Evolutionary conservation across 2,113 vertebrate genomes (phyloP), one percentile per base, ranked within the genome.

Genomic region (Bothrops jararaca): DNA sequence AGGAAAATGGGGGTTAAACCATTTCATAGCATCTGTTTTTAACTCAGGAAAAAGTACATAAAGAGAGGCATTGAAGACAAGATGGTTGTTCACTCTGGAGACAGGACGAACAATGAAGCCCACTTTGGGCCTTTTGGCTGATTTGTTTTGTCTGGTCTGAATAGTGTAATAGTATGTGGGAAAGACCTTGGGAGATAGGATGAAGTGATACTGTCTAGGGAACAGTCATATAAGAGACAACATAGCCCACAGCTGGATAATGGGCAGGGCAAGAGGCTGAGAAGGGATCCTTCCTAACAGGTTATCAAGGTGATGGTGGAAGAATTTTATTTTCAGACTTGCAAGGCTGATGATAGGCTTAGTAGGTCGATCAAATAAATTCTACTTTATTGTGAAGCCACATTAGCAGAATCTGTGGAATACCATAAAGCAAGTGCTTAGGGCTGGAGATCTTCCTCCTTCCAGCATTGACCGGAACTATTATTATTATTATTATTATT

Each of bases 11-110:
- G 3, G 4, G 23, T 42, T 34, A 24, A 0, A 52, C 57, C 90
- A 85, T 60, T 58, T 57, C 2, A 18, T 3, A 57, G 3, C 56
- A 24, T 85, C 29, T 2, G 0, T 39, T 0, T 9, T 9, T 2
- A 6, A n/a, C 42, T 56, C 48, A 57, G 20, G 54, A 89, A 85
- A 20, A 57, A 15, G 1, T 24, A 53, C 5, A 39, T 11, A 11
- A 18, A 9, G 54, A 20, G 11, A 23, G 45, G 1, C 4, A 42
- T 56, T 23, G 87, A n/a, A 74, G n/a, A 20, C 29, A 18, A 64
- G 1, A 26, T 74, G n/a, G n/a, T 39, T 74, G 5, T 74, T 39
- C 13, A 74, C 15, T 15, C n/a, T 74, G 69, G n/a, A 74, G 69
- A 74, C 13, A 74, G 64, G 13, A 5, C 15, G 13, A 13, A 34